Percentiles rank a stretch among this genome's conserved stretches.
phyloP scores from a whole-genome alignment of 2,888 invertebrate genomes.

The Amblyjoppa proteus region DNA sequence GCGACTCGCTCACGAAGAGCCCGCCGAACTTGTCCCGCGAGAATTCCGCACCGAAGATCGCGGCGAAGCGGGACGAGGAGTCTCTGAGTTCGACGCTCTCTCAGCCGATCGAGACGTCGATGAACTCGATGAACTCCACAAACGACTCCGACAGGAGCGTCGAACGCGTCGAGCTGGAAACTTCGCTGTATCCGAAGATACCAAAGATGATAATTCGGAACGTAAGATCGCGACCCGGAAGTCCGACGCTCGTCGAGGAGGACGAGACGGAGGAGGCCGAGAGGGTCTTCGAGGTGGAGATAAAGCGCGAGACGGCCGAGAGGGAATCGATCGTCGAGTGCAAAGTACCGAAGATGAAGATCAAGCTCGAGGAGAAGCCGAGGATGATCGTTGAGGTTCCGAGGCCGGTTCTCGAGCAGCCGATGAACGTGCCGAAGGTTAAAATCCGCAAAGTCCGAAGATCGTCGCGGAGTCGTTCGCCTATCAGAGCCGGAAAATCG shows the following conservation, averaged over 20 bases:
- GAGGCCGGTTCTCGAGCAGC: constrained; percentile 60
- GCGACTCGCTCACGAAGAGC: constrained; percentile 49
- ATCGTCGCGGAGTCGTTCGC: constrained; percentile 51
- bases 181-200: constrained; percentile 78
- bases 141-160: constrained; percentile 2
- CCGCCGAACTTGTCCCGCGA: constrained; percentile 64
- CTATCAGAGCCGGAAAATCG: constrained; percentile 54
- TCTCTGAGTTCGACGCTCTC: constrained; percentile 71
- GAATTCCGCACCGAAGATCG: constrained; percentile 77
- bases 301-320: constrained; percentile 65
- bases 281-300: constrained; percentile 65
- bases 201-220: constrained; percentile 84
- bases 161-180: constrained; percentile 54
- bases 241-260: constrained; percentile 75
- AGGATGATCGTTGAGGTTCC: constrained; percentile 74
- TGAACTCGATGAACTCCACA: constrained; percentile 44
- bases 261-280: constrained; percentile 60
- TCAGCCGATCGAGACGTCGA: constrained; percentile 37
- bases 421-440: constrained; percentile 75
- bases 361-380: constrained; percentile 77
- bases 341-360: constrained; percentile 79
- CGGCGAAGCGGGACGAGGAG: constrained; percentile 78
- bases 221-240: constrained; percentile 79
- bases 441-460: constrained; percentile 77
- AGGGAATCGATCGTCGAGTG: constrained; percentile 51